Base-by-base conservation (phyloP, 2,888 invertebrate species). In the Lamellibrachia columna region DNA sequence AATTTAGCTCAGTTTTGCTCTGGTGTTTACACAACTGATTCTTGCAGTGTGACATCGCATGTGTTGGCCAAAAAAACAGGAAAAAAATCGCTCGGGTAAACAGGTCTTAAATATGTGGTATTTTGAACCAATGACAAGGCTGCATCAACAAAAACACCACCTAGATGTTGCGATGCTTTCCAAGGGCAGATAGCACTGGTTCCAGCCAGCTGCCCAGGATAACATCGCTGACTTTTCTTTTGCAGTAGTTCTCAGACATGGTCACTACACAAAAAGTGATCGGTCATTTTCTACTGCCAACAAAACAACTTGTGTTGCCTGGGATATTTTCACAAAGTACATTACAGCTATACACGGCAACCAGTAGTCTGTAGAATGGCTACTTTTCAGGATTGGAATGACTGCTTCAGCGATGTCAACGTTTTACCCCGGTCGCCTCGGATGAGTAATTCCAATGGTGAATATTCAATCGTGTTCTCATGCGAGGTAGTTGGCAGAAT, bases 161-260 rank as follows among this genome's bases (percentile, higher is more conserved):
- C n/a, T 15, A 75, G 75, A 75, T 75, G 75, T 75, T 75, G 75
- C 75, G 75, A 75, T 75, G 75, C 75, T 75, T 75, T 75, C 75
- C 75, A 75, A 75, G 75, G 75, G 75, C 75, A 75, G 75, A 75
- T 22, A 75, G 75, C 75, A 75, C 75, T 75, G 75, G 75, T 75
- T 75, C 15, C 75, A 22, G 75, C 75, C 75, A 22, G 75, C 75
- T 75, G 75, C 75, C 75, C 75, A 75, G 75, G 75, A 75, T 75
- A 75, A 75, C 75, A 75, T 75, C 75, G 75, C 75, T 75, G 15
- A 75, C 75, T 75, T 75, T 22, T 22, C 75, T 75, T n/a, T 75
- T 75, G 75, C 75, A 75, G 75, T 75, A 75, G 75, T 75, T 75
- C 75, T 75, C 75, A 75, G 75, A 75, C 75, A 75, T 15, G 75